Base-by-base conservation (phyloP, 2,888 invertebrate species). In the Eurytoma adleriae region DNA sequence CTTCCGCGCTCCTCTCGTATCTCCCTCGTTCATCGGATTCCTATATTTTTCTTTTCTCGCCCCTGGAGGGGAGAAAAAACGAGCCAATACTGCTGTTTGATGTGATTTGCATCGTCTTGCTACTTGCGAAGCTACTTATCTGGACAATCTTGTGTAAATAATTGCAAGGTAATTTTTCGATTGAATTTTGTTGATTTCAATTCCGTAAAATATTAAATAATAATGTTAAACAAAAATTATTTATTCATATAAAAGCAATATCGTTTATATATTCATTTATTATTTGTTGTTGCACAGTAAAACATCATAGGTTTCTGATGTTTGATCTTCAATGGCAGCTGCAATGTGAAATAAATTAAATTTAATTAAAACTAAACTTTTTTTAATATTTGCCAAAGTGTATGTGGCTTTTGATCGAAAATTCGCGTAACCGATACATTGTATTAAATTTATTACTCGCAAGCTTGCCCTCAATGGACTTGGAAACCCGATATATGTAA, bases 21-120 rank as follows among this genome's bases (percentile, higher is more conserved):
- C 67, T 52, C 20, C 20, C n/a, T 40, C 52, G 62, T 71, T 81
- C 73, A 74, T 70, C 69, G 69, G 57, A 18, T 67, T 7, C 24
- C 27, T 48, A 24, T 50, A 18, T 50, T 61, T 64, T 50, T 40
- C 40, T 62, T 62, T 73, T 52, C 13, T 18, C 14, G 24, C 30
- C 30, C 4, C 2, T 20, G n/a, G 12, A 40, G 48, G 48, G 12
- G 50, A 3, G 18, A 66, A 48, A 66, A 18, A 7, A 27, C 5
- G 3, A 13, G 2, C 61, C 27, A 27, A 27, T 27, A 61, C 24
- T 61, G 16, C 27, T 24, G 24, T 1, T 61, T 61, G 27, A 27
- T 61, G 27, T 61, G 13, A 14, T 13, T 5, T 61, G 30, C 24
- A 24, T 14, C 27, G 13, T 16, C 3, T 24, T 14, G 13, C 24